phyloP scores from a whole-genome alignment of 1,140 invertebrate species.

The Eulimnadia texana region DNA sequence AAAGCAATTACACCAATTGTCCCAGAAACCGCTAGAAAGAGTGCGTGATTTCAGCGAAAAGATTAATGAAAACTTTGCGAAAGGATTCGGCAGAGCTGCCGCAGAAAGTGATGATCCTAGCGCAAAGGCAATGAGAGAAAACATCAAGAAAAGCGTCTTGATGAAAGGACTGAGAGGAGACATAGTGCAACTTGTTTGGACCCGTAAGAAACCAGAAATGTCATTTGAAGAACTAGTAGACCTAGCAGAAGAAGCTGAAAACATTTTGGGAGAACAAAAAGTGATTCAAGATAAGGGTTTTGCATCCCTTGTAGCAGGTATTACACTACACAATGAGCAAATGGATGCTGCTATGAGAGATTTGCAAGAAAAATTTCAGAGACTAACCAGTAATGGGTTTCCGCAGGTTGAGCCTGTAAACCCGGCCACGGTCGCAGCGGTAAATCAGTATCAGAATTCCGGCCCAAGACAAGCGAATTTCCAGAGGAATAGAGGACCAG shows the following conservation, averaged over 20 bases:
- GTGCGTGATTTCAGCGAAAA: not conserved
- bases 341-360: not conserved
- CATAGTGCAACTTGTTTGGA: not conserved
- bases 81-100: not conserved
- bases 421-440: not conserved
- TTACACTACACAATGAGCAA: not conserved
- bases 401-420: not conserved
- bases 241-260: not conserved
- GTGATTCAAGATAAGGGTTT: not conserved
- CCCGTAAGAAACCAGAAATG: not conserved
- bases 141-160: not conserved
- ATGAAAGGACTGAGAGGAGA: not conserved
- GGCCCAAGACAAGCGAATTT: not conserved
- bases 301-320: not conserved
- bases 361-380: not conserved
- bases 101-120: not conserved
- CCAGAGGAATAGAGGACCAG: not conserved
- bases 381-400: not conserved
- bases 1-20: not conserved
- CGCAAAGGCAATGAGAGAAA: not conserved
- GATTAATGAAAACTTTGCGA: not conserved
- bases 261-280: not conserved
- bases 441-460: not conserved
- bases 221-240: not conserved
- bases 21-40: not conserved